phyloP scores from a whole-genome alignment of 2,113 vertebrate genomes.

The Apistogramma diplotaenia region DNA sequence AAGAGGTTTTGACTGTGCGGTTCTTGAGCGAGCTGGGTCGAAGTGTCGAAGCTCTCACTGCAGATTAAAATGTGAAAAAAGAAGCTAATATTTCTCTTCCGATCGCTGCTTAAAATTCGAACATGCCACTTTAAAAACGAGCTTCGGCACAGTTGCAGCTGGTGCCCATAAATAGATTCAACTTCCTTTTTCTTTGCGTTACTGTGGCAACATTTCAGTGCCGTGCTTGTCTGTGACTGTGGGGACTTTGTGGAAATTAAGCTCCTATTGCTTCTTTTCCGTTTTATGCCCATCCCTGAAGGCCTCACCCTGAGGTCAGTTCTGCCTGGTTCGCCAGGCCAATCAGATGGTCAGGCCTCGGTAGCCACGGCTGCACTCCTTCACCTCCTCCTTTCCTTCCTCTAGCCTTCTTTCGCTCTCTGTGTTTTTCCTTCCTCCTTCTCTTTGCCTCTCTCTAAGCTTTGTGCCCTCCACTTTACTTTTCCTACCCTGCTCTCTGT shows the following conservation, averaged over 20 bases:
- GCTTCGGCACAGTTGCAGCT: not conserved
- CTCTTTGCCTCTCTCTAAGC: not conserved
- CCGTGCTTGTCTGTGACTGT: constrained; percentile 43
- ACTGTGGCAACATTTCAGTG: constrained; percentile 47
- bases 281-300: constrained; percentile 39
- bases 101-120: not conserved
- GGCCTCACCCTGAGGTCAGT: constrained; percentile 58
- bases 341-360: constrained; percentile 60
- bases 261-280: constrained; percentile 52
- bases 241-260: constrained; percentile 36
- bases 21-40: not conserved
- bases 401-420: not conserved
- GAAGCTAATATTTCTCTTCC: not conserved
- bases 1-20: constrained; percentile 5
- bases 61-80: not conserved
- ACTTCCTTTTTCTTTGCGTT: constrained; percentile 41
- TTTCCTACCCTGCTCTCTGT: constrained; percentile 66
- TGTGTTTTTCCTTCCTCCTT: not conserved
- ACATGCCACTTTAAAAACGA: not conserved
- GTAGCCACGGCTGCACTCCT: constrained; percentile 44
- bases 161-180: constrained; percentile 1
- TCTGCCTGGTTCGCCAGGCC: constrained; percentile 31
- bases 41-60: not conserved
- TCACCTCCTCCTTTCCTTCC: constrained; percentile 34
- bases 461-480: constrained; percentile 57